Evolutionary conservation across 2,113 vertebrate genomes (phyloP).

Genomic region (Psettodes erumei): DNA sequence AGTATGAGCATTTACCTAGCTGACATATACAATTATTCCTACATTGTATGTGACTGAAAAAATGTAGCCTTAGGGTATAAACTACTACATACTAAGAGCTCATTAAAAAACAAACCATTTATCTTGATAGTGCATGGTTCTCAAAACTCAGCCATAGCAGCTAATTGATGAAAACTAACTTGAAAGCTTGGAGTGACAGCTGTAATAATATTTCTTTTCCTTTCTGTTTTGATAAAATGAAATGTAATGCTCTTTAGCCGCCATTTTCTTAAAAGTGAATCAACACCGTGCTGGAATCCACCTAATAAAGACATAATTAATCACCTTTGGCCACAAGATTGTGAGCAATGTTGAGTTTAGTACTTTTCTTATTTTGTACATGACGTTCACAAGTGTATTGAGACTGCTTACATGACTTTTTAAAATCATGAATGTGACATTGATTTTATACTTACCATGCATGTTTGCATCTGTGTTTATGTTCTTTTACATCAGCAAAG

Average conservation of each 20-base stretch:
- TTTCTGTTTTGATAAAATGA: constrained; percentile 1
- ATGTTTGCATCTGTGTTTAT: constrained; percentile 61
- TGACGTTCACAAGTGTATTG: constrained; percentile 23
- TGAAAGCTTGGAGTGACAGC: constrained; percentile 43
- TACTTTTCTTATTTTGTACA: constrained; percentile 14
- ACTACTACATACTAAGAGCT: constrained; percentile 43
- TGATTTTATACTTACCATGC: constrained; percentile 65
- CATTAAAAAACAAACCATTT: constrained; percentile 19
- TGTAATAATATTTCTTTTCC: constrained; percentile 28
- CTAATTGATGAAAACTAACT: constrained; percentile 19
- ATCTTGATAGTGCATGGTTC: constrained; percentile 69
- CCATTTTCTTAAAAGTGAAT: constrained; percentile 5
- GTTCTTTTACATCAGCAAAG: constrained; percentile 44
- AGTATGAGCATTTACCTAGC: constrained; percentile 41
- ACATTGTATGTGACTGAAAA: constrained; percentile 59
- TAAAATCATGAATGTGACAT: constrained; percentile 57
- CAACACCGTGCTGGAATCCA: constrained; percentile 19
- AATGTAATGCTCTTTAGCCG: constrained; percentile 9
- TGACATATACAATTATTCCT: constrained; percentile 59
- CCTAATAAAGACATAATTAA: constrained; percentile 12
- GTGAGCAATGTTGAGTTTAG: constrained; percentile 23
- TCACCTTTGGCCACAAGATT: constrained; percentile 50
- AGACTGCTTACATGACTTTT: constrained; percentile 35
- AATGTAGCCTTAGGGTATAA: constrained; percentile 51
- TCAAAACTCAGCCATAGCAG: constrained; percentile 45